phyloP scores from a whole-genome alignment of 2,113 vertebrate species.

The Salvelinus alpinus region DNA sequence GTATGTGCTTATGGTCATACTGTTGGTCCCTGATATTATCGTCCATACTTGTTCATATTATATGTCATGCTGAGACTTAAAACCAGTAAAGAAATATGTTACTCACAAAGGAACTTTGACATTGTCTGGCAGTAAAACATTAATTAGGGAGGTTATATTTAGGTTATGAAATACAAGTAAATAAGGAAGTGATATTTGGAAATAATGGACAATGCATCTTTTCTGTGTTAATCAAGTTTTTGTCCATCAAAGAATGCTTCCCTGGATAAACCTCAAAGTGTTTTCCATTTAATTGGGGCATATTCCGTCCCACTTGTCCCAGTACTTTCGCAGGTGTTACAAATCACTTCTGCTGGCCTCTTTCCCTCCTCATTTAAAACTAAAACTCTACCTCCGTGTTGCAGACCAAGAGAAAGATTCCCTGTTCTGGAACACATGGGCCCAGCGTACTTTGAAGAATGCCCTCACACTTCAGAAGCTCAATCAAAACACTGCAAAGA shows the following conservation, averaged over 20 bases:
- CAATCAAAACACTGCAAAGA: constrained; percentile 88
- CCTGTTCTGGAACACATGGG: constrained; percentile 84
- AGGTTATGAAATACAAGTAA: no score
- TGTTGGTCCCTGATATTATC: not conserved
- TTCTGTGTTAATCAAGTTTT: no score
- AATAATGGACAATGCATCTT: no score
- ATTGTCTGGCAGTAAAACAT: no score
- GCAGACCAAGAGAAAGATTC: constrained; percentile 90
- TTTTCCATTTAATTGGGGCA: not conserved
- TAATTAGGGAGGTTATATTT: not conserved
- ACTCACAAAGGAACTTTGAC: no score
- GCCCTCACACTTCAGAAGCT: constrained; percentile 82
- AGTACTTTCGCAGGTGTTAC: not conserved
- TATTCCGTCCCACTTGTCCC: not conserved
- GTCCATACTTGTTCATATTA: not conserved
- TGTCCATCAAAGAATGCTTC: no score
- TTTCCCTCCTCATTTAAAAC: not conserved
- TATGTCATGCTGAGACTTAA: not conserved
- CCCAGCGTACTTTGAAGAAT: constrained; percentile 79
- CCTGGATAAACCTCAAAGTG: no score
- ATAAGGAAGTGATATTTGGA: no score
- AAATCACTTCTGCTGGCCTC: not conserved
- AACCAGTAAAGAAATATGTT: not conserved
- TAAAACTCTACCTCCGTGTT: no score
- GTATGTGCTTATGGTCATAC: not conserved